Percentiles rank a stretch among this genome's conserved stretches.
Evolutionary conservation across 2,797 vertebrate genomes (phyloP).

Genomic region (Knipowitschia caucasica): DNA sequence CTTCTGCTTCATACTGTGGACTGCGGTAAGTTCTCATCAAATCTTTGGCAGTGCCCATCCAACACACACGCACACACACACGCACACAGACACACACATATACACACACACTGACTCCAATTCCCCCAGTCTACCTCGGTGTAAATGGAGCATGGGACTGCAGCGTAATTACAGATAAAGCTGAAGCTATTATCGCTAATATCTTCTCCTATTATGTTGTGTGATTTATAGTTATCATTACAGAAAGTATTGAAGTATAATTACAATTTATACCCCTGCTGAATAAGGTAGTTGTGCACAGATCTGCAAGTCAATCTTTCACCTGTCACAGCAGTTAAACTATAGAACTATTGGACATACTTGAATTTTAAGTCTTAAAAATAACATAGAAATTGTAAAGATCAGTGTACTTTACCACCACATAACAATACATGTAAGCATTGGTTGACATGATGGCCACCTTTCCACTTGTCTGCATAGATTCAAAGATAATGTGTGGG

Average conservation of each 20-base stretch:
- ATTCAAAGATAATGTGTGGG: not conserved
- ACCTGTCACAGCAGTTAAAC: constrained; percentile 3
- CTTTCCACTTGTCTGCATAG: not conserved
- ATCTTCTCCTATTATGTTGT: not conserved
- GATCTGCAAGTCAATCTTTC: constrained; percentile 5
- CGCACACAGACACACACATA: not conserved
- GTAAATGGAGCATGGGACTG: not conserved
- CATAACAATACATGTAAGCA: no score
- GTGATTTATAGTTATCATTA: constrained; percentile 6
- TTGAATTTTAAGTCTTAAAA: not conserved
- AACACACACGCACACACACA: not conserved
- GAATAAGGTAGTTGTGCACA: not conserved
- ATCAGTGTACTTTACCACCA: no score
- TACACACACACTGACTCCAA: not conserved
- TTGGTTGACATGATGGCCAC: not conserved
- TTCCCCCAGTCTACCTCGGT: constrained; percentile 7
- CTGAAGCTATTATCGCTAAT: constrained; percentile 1
- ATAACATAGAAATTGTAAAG: no score
- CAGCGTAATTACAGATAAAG: constrained; percentile 11
- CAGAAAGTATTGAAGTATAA: not conserved
- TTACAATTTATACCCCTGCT: not conserved
- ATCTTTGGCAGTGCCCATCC: constrained; percentile 17
- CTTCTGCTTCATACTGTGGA: constrained; percentile 64
- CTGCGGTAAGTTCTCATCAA: constrained; percentile 69
- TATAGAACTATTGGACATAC: not conserved